Base-by-base conservation (phyloP, 2,113 vertebrate genomes). In the Zosterops pallidus region DNA sequence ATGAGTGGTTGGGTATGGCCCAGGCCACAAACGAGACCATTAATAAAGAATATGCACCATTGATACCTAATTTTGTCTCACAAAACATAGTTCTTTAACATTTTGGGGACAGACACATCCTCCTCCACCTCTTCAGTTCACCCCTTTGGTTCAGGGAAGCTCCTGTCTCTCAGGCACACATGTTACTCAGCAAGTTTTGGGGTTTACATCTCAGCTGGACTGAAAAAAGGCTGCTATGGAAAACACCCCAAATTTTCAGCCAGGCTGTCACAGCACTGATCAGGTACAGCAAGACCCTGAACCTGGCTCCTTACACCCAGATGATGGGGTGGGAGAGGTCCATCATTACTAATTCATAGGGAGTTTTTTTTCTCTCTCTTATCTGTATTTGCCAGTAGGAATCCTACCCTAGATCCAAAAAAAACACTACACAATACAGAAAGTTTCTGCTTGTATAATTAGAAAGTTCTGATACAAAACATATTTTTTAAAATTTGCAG, bases 151-250 rank as follows among this genome's bases (percentile, higher is more conserved):
- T 90, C 41, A 83, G n/a, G 25, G 25, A 76, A 64, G 44, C 7
- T 46, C 62, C 39, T 35, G 23, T 79, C 47, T 68, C 47, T 60
- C 52, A 76, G 22, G 49, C 9, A 75, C 9, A 84, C 1, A 2
- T 17, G 49, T 22, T 41, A 42, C 16, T 35, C 56, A 62, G 26
- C 0, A 0, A 63, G 21, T 42, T 78, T 37, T 1, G 3, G 12
- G 11, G 17, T 21, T 70, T 49, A 57, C 16, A 49, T 11, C 31
- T 68, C 49, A 83, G n/a, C 31, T 64, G 29, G 24, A 22, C 67
- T 52, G 63, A 16, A 68, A 60, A 77, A 86, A 79, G n/a, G 29
- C 41, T 68, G 25, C 35, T 49, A 31, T 9, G 14, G 21, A 33
- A 72, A 59, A 72, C 31, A 84, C 1, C 2, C 5, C 6, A 4